A percentile compares a stretch with the other conserved stretches of the same genome.
Conservation (phyloP, 2,888 invertebrate species). For the Pachycephus smyrnensis region DNA sequence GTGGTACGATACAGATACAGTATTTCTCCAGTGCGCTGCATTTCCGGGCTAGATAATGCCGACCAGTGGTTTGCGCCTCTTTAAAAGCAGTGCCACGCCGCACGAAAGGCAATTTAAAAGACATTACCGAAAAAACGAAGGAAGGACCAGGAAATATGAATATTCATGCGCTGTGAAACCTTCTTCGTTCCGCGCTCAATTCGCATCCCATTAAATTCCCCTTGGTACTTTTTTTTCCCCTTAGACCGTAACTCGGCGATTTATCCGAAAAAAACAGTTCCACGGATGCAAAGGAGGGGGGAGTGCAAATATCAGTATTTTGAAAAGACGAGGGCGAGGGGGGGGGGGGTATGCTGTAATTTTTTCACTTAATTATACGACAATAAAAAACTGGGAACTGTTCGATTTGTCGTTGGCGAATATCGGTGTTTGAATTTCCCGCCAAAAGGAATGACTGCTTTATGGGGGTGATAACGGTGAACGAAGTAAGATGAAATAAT, state of each 20-base stretch:
- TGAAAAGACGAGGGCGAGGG: too few species aligned
- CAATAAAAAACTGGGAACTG: not conserved
- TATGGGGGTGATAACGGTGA: not conserved
- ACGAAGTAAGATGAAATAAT: not conserved
- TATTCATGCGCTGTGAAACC: slow-evolving; percentile 27
- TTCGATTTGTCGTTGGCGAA: not conserved
- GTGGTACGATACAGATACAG: not conserved
- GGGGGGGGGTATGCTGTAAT: too few species aligned
- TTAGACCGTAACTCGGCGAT: not conserved
- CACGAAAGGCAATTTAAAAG: slow-evolving; percentile 37
- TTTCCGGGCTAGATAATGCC: slow-evolving; percentile 45
- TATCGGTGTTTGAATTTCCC: not conserved
- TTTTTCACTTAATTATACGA: too few species aligned
- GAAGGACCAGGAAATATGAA: slow-evolving; percentile 43
- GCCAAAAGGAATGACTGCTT: too few species aligned
- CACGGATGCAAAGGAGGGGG: not conserved
- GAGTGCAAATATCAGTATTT: too few species aligned
- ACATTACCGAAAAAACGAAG: slow-evolving; percentile 29
- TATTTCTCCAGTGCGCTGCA: slow-evolving; percentile 24
- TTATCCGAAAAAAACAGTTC: not conserved
- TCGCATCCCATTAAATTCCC: slow-evolving; percentile 19
- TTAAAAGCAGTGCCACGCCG: slow-evolving; percentile 33
- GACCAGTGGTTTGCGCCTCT: not conserved
- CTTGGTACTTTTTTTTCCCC: not conserved
- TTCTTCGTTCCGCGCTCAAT: slow-evolving; percentile 12